Evolutionary conservation across 2,797 vertebrate genomes (phyloP).

Genomic region (Salarias fasciatus): DNA sequence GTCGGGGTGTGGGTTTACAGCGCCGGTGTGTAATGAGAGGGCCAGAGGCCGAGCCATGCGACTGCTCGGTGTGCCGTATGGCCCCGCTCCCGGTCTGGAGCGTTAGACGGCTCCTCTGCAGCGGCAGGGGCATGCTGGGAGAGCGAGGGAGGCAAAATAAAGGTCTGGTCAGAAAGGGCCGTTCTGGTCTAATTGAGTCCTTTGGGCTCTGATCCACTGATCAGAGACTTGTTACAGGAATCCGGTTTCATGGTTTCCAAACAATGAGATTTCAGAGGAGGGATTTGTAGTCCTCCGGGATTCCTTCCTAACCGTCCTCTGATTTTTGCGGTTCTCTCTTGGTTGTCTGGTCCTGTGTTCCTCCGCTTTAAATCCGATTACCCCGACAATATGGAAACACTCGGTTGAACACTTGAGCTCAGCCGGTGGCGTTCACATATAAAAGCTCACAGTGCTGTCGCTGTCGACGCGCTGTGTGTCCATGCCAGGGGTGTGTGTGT

Average conservation of each 20-base stretch:
- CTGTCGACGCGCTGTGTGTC: slow-evolving; percentile 20
- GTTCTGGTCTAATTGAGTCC: slow-evolving; percentile 87
- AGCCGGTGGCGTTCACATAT: slow-evolving; percentile 41
- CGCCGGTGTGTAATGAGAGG: slow-evolving; percentile 52
- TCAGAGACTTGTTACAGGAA: slow-evolving; percentile 86
- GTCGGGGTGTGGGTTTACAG: slow-evolving; percentile 39
- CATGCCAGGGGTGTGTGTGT: slow-evolving; percentile 34
- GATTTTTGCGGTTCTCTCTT: slow-evolving; percentile 71
- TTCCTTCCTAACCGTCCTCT: slow-evolving; percentile 72
- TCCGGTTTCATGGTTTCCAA: slow-evolving; percentile 86
- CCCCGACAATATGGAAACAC: slow-evolving; percentile 69
- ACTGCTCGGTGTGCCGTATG: slow-evolving; percentile 67
- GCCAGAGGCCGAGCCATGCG: slow-evolving; percentile 56
- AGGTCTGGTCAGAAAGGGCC: slow-evolving; percentile 72
- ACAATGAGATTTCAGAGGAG: slow-evolving; percentile 85
- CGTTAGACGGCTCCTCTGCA: slow-evolving; percentile 69
- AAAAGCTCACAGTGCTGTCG: slow-evolving; percentile 25
- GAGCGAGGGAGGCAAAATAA: slow-evolving; percentile 58
- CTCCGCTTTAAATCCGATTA: slow-evolving; percentile 82
- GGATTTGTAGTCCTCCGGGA: slow-evolving; percentile 85
- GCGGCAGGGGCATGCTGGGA: slow-evolving; percentile 59
- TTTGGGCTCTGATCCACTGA: slow-evolving; percentile 83
- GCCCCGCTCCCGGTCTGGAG: slow-evolving; percentile 58
- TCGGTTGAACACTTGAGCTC: slow-evolving; percentile 43
- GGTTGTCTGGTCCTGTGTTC: slow-evolving; percentile 68